phyloP scores from a whole-genome alignment of 2,113 vertebrate genomes.

The Hemiscyllium ocellatum region DNA sequence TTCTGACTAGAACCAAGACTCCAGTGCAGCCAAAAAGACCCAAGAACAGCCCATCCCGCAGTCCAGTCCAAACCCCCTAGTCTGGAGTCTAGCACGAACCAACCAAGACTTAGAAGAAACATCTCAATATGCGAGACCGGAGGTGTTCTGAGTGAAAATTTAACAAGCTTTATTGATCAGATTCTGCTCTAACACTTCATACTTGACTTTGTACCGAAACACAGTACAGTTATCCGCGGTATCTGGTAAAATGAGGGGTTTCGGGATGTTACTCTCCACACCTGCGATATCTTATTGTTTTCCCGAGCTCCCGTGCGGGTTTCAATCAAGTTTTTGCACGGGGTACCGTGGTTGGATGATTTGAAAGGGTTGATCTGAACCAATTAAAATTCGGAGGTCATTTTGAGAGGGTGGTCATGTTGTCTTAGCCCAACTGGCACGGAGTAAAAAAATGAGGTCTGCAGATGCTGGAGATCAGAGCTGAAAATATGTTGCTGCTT shows the following conservation, averaged over 20 bases:
- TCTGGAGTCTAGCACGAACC: not conserved
- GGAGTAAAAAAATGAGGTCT: no score
- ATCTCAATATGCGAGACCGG: not conserved
- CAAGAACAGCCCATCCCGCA: no score
- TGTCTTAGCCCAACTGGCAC: not conserved
- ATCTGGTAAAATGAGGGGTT: not conserved
- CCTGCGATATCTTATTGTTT: not conserved
- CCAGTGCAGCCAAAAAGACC: no score
- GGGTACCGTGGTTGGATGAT: no score
- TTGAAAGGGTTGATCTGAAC: not conserved
- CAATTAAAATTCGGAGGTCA: not conserved
- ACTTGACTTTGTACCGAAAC: not conserved
- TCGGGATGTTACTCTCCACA: not conserved
- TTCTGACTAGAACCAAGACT: not conserved
- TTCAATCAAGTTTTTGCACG: not conserved
- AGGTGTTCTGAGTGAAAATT: not conserved
- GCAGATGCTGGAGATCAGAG: no score
- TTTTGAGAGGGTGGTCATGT: not conserved
- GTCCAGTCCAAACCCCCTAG: not conserved
- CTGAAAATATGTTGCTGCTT: no score
- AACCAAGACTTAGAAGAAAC: not conserved
- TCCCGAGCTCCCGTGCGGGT: not conserved
- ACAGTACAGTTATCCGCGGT: not conserved
- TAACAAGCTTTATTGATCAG: not conserved
- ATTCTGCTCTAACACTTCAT: not conserved